Conservation (phyloP, 2,113 vertebrate genomes). For the Centropus bengalensis region DNA sequence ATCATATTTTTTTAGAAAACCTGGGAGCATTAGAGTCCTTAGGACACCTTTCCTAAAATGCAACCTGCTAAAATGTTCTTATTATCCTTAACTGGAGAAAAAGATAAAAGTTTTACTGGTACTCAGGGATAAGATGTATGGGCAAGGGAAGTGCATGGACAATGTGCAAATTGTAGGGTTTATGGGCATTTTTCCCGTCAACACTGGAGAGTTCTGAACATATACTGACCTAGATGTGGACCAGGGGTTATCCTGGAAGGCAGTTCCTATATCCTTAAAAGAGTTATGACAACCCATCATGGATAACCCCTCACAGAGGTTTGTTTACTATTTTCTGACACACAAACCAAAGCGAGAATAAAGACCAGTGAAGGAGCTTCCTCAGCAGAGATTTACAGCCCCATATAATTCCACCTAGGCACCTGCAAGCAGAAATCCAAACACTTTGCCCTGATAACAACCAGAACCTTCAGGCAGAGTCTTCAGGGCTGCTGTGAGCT, state of each 20-base stretch:
- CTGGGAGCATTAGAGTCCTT: background rate
- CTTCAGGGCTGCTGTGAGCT: background rate
- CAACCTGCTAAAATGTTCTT: background rate
- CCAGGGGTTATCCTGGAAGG: background rate
- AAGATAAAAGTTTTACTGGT: background rate
- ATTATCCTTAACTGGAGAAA: background rate
- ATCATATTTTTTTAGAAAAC: background rate
- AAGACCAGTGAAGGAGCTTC: background rate
- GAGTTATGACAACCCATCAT: background rate
- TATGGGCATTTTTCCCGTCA: background rate
- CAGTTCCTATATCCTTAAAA: background rate
- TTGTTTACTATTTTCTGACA: background rate
- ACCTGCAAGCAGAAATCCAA: background rate
- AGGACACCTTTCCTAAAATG: background rate
- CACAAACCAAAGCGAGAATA: background rate
- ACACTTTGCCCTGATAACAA: background rate
- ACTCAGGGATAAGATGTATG: background rate
- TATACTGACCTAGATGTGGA: background rate
- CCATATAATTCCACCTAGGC: background rate
- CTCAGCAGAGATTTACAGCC: background rate
- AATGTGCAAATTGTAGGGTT: background rate
- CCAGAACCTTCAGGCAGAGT: background rate
- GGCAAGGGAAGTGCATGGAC: background rate
- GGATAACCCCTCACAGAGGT: background rate
- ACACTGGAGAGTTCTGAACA: background rate